phyloP scores from a whole-genome alignment of 2,888 invertebrate species.

The Mimas tiliae region DNA sequence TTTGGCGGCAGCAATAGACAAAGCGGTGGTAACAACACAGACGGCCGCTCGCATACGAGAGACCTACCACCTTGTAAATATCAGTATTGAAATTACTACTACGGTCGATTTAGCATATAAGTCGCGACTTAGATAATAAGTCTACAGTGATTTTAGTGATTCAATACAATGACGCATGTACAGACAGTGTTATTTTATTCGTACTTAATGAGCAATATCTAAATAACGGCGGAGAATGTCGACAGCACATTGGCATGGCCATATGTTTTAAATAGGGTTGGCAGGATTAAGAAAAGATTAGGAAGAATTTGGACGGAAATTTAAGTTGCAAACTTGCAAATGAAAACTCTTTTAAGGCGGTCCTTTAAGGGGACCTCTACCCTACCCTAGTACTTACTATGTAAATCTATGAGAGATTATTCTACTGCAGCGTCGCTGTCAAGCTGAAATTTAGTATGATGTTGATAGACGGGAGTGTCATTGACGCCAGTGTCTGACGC shows the following conservation, averaged over 20 bases:
- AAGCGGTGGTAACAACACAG: no score
- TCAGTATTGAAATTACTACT: not conserved
- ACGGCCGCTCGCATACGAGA: no score
- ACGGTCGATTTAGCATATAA: not conserved
- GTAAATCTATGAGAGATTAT: no score
- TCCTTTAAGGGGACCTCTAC: not conserved
- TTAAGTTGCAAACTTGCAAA: not conserved
- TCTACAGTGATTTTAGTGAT: slow-evolving; percentile 7
- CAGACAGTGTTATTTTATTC: not conserved
- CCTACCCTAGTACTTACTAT: no score
- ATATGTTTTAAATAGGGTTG: slow-evolving; percentile 4
- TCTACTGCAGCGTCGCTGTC: no score
- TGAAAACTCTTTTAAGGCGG: not conserved
- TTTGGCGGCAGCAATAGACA: no score
- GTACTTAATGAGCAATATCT: slow-evolving; percentile 11
- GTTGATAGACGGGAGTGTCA: no score
- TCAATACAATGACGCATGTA: slow-evolving; percentile 19
- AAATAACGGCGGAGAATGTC: slow-evolving; percentile 24
- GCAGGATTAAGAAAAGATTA: slow-evolving; percentile 12
- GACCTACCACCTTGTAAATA: no score
- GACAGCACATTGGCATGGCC: not conserved
- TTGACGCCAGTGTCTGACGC: no score
- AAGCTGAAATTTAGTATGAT: no score
- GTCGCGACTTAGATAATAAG: not conserved
- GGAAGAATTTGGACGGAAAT: not conserved